Percentiles rank a stretch among this genome's conserved stretches.
Evolutionary conservation across 2,888 invertebrate species (phyloP).

Genomic region (Tipula lateralis): DNA sequence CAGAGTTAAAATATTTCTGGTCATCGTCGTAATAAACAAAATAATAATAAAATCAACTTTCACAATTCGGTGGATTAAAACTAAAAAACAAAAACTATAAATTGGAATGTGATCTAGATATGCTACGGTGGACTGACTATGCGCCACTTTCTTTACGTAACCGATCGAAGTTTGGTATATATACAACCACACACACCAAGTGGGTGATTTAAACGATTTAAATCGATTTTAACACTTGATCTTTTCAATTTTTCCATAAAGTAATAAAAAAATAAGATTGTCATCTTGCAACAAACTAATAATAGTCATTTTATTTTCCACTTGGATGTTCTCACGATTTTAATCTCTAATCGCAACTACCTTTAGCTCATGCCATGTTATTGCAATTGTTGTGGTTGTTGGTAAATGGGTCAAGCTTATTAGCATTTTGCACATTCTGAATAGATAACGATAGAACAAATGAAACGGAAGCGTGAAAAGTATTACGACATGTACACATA

Average conservation of each 20-base stretch:
- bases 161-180: not conserved
- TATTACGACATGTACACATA: too few species aligned
- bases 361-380: not conserved
- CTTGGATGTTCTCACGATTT: not conserved
- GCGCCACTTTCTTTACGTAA: slow-evolving; percentile 1
- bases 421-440: not conserved
- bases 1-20: not conserved
- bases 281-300: slow-evolving; percentile 12
- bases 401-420: not conserved
- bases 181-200: not conserved
- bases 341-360: not conserved
- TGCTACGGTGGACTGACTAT: not conserved
- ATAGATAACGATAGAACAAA: not conserved
- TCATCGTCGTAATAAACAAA: not conserved
- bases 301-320: not conserved
- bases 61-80: not conserved
- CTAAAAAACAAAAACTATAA: not conserved
- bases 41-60: slow-evolving; percentile 24
- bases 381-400: not conserved
- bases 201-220: not conserved
- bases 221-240: not conserved
- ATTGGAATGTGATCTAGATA: slow-evolving; percentile 11
- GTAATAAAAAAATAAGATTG: not conserved
- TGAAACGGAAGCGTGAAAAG: not conserved
- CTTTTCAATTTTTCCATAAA: not conserved